phyloP scores from a whole-genome alignment of 2,888 invertebrate species.

The Synergus umbraculus region DNA sequence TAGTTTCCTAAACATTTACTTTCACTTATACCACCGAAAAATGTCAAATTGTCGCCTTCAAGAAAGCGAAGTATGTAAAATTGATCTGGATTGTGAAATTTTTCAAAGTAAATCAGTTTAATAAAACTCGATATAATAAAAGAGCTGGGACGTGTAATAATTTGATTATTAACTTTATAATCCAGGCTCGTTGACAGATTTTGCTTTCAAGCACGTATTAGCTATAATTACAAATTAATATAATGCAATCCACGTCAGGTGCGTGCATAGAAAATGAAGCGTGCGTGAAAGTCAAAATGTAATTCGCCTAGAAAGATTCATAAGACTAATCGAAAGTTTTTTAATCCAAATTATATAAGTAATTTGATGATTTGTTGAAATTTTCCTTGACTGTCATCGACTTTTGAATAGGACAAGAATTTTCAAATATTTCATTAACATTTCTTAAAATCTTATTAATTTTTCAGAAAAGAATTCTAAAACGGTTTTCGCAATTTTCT shows the following conservation, averaged over 20 bases:
- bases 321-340: not conserved
- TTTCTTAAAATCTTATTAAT: no score
- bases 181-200: not conserved
- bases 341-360: not conserved
- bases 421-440: no score
- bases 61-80: not conserved
- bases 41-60: not conserved
- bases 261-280: constrained; percentile 45
- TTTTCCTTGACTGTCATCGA: no score
- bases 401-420: no score
- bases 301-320: not conserved
- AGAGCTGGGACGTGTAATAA: not conserved
- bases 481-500: no score
- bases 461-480: no score
- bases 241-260: constrained; percentile 49
- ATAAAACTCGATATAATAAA: not conserved
- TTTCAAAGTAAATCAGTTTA: not conserved
- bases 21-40: not conserved
- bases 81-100: not conserved
- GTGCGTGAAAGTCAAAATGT: constrained; percentile 51
- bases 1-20: not conserved
- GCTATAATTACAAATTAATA: constrained; percentile 48
- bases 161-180: constrained; percentile 6
- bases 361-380: not conserved
- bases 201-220: constrained; percentile 3